phyloP scores from a whole-genome alignment of 2,113 vertebrate genomes.

The Beaufortia kweichowensis region DNA sequence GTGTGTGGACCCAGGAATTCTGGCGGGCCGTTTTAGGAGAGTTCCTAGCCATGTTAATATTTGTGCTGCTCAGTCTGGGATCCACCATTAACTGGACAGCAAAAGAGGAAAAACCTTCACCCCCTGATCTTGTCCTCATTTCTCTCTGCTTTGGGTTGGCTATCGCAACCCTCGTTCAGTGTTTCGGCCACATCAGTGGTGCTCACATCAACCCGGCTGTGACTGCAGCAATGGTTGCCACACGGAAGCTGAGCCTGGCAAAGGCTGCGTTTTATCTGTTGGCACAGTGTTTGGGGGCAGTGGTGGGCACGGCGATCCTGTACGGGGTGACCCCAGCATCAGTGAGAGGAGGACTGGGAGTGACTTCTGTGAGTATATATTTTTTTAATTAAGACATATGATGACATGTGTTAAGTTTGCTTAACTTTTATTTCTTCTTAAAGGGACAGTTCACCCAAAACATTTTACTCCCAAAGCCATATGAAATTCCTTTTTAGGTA shows the following conservation, averaged over 20 bases:
- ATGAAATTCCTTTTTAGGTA: too few species aligned
- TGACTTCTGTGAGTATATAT: slow-evolving; percentile 84
- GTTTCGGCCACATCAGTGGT: slow-evolving; percentile 94
- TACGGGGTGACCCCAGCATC: slow-evolving; percentile 85
- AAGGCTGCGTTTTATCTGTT: slow-evolving; percentile 89
- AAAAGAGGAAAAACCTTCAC: slow-evolving; percentile 75
- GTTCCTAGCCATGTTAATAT: slow-evolving; percentile 90
- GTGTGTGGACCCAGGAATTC: slow-evolving; percentile 94
- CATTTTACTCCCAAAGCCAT: too few species aligned
- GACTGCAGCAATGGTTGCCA: slow-evolving; percentile 90
- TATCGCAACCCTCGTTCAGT: slow-evolving; percentile 96
- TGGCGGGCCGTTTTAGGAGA: slow-evolving; percentile 92
- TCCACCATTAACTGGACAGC: slow-evolving; percentile 92
- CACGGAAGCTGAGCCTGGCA: slow-evolving; percentile 88
- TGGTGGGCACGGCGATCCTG: slow-evolving; percentile 85
- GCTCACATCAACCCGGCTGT: slow-evolving; percentile 95
- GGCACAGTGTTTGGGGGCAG: slow-evolving; percentile 91
- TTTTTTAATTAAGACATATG: too few species aligned
- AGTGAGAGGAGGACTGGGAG: slow-evolving; percentile 82
- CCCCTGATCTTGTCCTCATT: slow-evolving; percentile 88
- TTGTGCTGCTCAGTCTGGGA: slow-evolving; percentile 89
- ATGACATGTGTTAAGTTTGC: too few species aligned
- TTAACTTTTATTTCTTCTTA: too few species aligned
- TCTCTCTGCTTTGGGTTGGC: slow-evolving; percentile 94
- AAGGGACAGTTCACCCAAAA: too few species aligned